Percentiles rank a stretch among this genome's conserved stretches.
Conservation (phyloP, 2,113 vertebrate species). For the Limnothrissa miodon region DNA sequence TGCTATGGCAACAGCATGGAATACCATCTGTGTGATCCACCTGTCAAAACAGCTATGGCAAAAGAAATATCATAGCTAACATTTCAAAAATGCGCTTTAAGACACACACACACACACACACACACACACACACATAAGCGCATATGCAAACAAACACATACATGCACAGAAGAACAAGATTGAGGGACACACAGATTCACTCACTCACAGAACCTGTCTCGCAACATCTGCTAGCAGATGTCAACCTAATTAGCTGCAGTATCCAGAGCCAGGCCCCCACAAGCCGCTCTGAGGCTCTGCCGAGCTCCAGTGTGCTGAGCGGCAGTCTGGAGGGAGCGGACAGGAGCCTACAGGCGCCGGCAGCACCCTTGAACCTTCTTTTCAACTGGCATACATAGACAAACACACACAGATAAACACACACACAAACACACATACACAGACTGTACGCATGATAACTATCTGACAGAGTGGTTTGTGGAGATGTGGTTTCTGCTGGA, state of each 20-base stretch:
- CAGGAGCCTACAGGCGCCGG: background rate
- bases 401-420: background rate
- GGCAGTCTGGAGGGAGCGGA: background rate
- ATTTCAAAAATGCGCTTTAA: background rate
- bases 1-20: background rate
- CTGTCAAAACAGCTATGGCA: background rate
- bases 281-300: constrained; percentile 42
- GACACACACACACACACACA: background rate
- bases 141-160: background rate
- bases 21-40: constrained; percentile 3
- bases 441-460: background rate
- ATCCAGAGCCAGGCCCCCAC: constrained; percentile 40
- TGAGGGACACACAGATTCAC: background rate
- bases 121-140: background rate
- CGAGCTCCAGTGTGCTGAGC: background rate
- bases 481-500: constrained; percentile 2
- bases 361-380: background rate
- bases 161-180: too few relatives aligned
- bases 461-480: background rate
- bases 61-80: background rate
- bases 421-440: background rate
- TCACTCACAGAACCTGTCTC: constrained; percentile 20
- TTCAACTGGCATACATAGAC: background rate
- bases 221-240: background rate
- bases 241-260: constrained; percentile 49